Evolutionary conservation across 2,113 vertebrate species (phyloP).

Genomic region (Astatotilapia flaviijosephi): DNA sequence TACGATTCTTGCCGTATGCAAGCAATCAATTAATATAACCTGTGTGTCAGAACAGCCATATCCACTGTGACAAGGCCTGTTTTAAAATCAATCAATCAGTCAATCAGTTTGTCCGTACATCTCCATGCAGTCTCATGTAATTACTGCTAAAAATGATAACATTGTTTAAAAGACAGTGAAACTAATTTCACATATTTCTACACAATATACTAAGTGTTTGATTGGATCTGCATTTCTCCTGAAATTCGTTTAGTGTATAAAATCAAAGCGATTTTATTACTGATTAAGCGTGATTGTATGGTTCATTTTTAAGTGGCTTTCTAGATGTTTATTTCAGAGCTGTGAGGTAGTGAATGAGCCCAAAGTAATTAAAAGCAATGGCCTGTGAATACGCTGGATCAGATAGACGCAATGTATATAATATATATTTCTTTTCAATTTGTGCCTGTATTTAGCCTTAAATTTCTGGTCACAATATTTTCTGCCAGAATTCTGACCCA

Average conservation of each 20-base stretch:
- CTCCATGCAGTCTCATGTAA: constrained; percentile 24
- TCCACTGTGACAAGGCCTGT: constrained; percentile 47
- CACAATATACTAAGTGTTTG: constrained; percentile 10
- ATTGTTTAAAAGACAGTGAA: constrained; percentile 16
- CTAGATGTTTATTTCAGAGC: constrained; percentile 11
- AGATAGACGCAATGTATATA: background rate
- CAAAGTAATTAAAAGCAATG: constrained; percentile 25
- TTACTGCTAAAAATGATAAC: constrained; percentile 26
- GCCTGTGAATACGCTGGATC: background rate
- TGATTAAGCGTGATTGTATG: constrained; percentile 36
- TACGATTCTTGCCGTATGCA: constrained; percentile 56
- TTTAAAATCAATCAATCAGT: constrained; percentile 32
- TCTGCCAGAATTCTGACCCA: constrained; percentile 29
- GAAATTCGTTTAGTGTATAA: constrained; percentile 7
- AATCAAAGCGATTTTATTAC: constrained; percentile 12
- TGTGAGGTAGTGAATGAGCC: constrained; percentile 40
- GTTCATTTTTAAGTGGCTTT: constrained; percentile 25
- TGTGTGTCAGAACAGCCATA: constrained; percentile 48
- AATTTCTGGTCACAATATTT: constrained; percentile 17
- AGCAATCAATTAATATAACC: constrained; percentile 53
- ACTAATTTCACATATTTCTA: constrained; percentile 17
- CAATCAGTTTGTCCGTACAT: constrained; percentile 21
- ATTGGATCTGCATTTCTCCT: constrained; percentile 26
- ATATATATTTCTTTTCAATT: background rate
- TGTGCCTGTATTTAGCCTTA: constrained; percentile 11